A percentile compares a stretch with the other conserved stretches of the same genome.
These are phyloP conservation scores for zebrafish (Danio rerio) DNA, from an alignment of 2,113 vertebrate genomes.

Conservation along the genomic window DNA sequence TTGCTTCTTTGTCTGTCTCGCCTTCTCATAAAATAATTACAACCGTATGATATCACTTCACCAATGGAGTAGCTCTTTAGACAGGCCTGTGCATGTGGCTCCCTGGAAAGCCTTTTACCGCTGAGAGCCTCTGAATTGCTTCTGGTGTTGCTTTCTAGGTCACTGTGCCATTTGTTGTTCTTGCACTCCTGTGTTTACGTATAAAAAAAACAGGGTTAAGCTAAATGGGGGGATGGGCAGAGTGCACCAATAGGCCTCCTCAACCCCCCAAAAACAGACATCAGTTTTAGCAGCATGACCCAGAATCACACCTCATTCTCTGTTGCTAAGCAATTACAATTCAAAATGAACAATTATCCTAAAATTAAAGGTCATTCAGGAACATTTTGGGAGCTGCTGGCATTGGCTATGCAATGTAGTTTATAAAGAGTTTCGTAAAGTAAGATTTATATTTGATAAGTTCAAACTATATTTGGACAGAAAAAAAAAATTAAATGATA, in stretches of 20 bases:
- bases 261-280: constrained; percentile 30
- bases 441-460: too few relatives aligned
- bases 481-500: too few relatives aligned
- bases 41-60: not conserved
- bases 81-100: constrained; percentile 45
- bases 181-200: constrained; percentile 54
- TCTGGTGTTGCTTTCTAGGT: constrained; percentile 72
- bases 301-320: constrained; percentile 64
- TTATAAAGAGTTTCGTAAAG: too few relatives aligned
- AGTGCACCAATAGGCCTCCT: constrained; percentile 32
- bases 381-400: constrained; percentile 28
- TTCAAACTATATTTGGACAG: too few relatives aligned
- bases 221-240: constrained; percentile 61
- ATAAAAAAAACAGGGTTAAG: constrained; percentile 4
- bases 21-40: not conserved
- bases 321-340: constrained; percentile 67
- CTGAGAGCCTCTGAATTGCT: constrained; percentile 69
- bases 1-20: constrained; percentile 6
- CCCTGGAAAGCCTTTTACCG: constrained; percentile 67
- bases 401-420: not conserved
- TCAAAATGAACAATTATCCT: constrained; percentile 63
- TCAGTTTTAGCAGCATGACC: constrained; percentile 60
- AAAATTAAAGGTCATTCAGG: constrained; percentile 55
- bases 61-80: not conserved
- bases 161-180: constrained; percentile 65